A percentile compares a stretch with the other conserved stretches of the same genome.
Conservation (phyloP, 2,797 vertebrate genomes). For the Rhabdophis nuchalis region DNA sequence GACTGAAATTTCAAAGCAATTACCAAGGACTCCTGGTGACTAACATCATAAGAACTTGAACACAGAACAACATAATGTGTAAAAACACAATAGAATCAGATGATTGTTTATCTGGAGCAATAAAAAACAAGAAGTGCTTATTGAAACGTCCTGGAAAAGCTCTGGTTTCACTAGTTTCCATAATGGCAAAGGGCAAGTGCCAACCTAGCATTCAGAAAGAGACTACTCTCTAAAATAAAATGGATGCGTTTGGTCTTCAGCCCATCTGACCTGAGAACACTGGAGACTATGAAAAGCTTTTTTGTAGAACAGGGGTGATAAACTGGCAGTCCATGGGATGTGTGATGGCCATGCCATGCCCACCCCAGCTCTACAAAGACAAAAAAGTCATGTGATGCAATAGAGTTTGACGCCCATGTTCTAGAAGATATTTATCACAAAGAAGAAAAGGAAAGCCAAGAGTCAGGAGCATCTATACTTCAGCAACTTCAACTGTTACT, state of each 20-base stretch:
- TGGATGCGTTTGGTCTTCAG: neutral
- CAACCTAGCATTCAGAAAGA: neutral
- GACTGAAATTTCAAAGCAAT: neutral
- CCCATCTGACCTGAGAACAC: neutral
- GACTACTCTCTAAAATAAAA: neutral
- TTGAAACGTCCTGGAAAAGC: neutral
- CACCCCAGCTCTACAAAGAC: too few relatives aligned
- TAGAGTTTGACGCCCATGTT: too few relatives aligned
- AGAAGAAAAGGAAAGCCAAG: neutral
- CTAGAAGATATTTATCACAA: neutral
- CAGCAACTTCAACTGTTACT: neutral
- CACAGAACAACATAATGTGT: neutral
- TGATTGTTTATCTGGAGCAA: neutral
- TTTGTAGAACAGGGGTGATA: too few relatives aligned
- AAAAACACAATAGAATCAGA: neutral
- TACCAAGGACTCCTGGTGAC: neutral
- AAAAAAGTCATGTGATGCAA: too few relatives aligned
- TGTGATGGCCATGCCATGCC: too few relatives aligned
- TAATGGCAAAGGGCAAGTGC: neutral
- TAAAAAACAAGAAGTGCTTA: neutral
- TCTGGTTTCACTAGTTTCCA: neutral
- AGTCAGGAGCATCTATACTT: neutral
- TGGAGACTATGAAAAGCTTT: neutral
- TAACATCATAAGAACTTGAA: neutral
- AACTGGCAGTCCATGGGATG: too few relatives aligned